These are phyloP conservation scores for Trichomalopsis sarcophagae DNA, from an alignment of 1,140 invertebrate genomes.

Conservation along the genomic window DNA sequence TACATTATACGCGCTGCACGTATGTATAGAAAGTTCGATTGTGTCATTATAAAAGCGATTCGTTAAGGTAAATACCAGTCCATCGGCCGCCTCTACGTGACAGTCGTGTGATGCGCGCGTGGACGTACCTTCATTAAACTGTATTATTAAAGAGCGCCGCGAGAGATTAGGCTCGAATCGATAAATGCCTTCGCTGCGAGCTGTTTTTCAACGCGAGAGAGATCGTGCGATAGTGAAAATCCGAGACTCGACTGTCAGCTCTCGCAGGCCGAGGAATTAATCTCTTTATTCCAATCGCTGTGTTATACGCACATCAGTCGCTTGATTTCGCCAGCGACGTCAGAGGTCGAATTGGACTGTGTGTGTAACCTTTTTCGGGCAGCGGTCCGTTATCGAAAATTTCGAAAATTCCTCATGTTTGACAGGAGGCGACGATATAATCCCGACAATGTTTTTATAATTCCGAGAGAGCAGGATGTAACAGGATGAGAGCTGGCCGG, in stretches of 20 bases:
- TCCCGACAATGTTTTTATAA: conserved; percentile 72
- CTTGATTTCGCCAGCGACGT: not conserved
- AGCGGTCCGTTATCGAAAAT: not conserved
- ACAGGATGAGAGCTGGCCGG: conserved; percentile 67
- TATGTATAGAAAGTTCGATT: not conserved
- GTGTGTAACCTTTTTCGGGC: no score
- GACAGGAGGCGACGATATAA: conserved; percentile 66
- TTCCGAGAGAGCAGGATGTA: conserved; percentile 66
- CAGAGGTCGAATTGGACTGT: not conserved
- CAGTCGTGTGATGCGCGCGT: not conserved
- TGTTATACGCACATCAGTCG: not conserved
- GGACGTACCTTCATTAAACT: not conserved
- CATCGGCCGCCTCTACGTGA: not conserved
- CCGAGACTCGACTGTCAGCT: not conserved
- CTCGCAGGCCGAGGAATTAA: not conserved
- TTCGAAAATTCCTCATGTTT: conserved; percentile 63
- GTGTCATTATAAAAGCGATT: not conserved
- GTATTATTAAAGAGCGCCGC: not conserved
- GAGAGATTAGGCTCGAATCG: not conserved
- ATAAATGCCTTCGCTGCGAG: not conserved
- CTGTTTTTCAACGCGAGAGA: not conserved
- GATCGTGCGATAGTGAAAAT: not conserved
- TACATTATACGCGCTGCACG: not conserved
- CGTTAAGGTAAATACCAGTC: not conserved
- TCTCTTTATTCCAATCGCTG: conserved; percentile 5